These are phyloP conservation scores for Urocynchramus pylzowi DNA, from an alignment of 2,113 vertebrate species.

Conservation along the genomic window DNA sequence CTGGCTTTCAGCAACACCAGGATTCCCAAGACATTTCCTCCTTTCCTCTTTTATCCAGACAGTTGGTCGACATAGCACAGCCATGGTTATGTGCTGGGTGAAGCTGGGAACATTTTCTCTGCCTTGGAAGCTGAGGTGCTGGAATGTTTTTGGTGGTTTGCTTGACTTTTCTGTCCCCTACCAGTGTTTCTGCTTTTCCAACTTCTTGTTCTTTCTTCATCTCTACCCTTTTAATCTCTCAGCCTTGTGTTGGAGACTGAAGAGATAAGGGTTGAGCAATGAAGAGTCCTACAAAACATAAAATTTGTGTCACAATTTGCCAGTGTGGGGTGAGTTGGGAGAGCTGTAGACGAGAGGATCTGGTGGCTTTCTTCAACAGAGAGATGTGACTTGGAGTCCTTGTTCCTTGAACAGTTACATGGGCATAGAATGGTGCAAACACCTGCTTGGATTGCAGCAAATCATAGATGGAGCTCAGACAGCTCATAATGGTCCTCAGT, in stretches of 20 bases:
- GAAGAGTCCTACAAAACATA: neutral
- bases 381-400: accelerated
- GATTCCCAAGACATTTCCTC: neutral
- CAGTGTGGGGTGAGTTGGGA: neutral
- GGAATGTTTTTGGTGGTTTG: neutral
- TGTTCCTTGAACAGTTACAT: neutral
- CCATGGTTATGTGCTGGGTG: neutral
- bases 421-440: neutral
- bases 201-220: neutral
- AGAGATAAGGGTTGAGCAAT: neutral
- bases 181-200: neutral
- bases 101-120: neutral
- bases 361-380: accelerated
- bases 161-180: neutral
- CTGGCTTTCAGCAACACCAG: neutral
- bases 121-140: neutral
- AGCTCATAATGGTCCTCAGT: neutral
- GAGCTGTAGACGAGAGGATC: neutral
- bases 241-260: neutral
- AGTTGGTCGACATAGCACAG: neutral
- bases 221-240: neutral
- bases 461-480: neutral
- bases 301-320: neutral
- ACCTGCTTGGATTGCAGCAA: neutral
- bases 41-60: neutral